A percentile compares a stretch with the other conserved stretches of the same genome.
Conservation (phyloP, 2,797 vertebrate species). For the Taeniopygia guttata region DNA sequence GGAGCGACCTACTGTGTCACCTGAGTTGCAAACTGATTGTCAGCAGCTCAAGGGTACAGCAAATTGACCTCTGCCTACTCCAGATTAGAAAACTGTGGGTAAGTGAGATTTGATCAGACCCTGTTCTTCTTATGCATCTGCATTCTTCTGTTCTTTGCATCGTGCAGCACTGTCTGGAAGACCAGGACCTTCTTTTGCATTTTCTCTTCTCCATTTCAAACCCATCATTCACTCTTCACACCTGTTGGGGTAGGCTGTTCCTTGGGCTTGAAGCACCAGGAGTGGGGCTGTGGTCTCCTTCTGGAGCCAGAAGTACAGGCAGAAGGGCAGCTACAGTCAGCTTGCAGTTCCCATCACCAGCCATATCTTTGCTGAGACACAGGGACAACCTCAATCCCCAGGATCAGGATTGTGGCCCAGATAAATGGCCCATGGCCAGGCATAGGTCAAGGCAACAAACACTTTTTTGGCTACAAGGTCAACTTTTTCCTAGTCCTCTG, state of each 20-base stretch:
- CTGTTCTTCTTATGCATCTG: not conserved
- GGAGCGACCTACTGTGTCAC: not conserved
- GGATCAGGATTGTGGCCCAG: not conserved
- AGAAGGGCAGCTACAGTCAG: not conserved
- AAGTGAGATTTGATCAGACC: not conserved
- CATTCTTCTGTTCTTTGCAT: not conserved
- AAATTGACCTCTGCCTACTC: not conserved
- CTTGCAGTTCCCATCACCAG: not conserved
- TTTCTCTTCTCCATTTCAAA: not conserved
- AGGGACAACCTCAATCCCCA: not conserved
- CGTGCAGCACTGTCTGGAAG: not conserved
- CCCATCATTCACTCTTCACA: accelerated
- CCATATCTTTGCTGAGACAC: not conserved
- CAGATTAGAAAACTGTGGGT: not conserved
- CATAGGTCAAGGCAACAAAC: not conserved
- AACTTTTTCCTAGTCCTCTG: not conserved
- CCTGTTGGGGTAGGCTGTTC: not conserved
- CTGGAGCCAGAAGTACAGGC: accelerated
- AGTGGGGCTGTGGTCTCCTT: not conserved
- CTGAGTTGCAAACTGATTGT: not conserved
- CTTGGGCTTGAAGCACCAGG: not conserved
- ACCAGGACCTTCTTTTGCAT: not conserved
- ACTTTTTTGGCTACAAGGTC: not conserved
- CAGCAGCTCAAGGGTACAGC: not conserved
- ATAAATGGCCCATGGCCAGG: not conserved